Evolutionary conservation across 2,113 vertebrate genomes (phyloP).

Genomic region (Panurus biarmicus): DNA sequence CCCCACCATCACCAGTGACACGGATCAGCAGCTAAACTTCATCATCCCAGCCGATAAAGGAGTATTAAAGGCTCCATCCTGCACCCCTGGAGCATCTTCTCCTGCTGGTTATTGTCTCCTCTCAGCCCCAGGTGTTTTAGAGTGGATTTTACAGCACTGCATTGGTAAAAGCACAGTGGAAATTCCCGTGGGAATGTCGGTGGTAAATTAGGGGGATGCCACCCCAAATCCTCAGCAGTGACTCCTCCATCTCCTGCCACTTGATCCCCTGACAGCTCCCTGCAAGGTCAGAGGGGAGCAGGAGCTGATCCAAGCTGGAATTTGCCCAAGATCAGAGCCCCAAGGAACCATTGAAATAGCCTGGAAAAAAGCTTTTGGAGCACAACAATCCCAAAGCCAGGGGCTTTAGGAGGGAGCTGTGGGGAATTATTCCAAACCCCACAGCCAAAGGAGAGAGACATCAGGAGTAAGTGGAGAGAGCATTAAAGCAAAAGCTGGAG

Average conservation of each 20-base stretch:
- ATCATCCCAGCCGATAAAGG: fast-evolving
- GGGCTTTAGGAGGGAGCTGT: not conserved
- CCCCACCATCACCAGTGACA: not conserved
- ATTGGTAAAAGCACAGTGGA: fast-evolving
- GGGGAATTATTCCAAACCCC: not conserved
- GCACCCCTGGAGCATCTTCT: no score
- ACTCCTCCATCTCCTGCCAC: not conserved
- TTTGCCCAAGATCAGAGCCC: not conserved
- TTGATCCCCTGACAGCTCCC: not conserved
- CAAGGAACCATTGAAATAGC: not conserved
- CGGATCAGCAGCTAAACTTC: fast-evolving
- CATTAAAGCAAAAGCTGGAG: not conserved
- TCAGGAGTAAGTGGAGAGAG: not conserved
- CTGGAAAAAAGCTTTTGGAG: not conserved
- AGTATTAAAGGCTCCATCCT: not conserved
- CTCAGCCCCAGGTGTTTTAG: fast-evolving
- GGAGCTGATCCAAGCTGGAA: not conserved
- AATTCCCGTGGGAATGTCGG: not conserved
- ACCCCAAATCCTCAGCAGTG: not conserved
- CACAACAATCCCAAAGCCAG: not conserved
- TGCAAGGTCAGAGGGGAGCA: not conserved
- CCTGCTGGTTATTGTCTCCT: not conserved
- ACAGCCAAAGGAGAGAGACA: not conserved
- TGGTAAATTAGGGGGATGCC: not conserved
- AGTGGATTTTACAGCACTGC: not conserved